These are phyloP conservation scores for Coreoperca whiteheadi DNA, from an alignment of 2,113 vertebrate species.

Conservation along the genomic window DNA sequence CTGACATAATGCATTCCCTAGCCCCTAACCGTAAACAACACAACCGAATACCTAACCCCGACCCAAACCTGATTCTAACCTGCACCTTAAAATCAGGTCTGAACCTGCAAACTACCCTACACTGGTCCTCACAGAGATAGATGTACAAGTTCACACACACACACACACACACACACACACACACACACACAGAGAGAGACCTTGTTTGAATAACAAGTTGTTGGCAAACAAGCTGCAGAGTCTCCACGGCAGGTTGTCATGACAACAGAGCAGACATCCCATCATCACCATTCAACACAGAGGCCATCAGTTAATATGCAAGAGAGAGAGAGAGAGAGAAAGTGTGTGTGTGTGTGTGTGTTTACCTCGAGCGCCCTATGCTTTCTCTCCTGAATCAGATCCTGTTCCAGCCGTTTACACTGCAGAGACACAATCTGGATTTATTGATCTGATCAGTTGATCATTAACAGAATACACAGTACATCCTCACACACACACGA, in stretches of 20 bases:
- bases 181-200: constrained; percentile 6
- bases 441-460: constrained; percentile 22
- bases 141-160: neutral
- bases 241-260: constrained; percentile 40
- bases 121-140: neutral
- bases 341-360: constrained; percentile 20
- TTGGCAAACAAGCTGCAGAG: constrained; percentile 28
- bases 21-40: too few species aligned
- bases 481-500: neutral
- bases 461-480: neutral
- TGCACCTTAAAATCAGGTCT: too few species aligned
- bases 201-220: constrained; percentile 43
- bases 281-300: constrained; percentile 31
- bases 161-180: constrained; percentile 15
- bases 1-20: too few species aligned
- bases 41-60: too few species aligned
- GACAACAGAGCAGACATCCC: constrained; percentile 29
- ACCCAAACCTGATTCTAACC: too few species aligned
- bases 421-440: constrained; percentile 40
- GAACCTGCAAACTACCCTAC: neutral
- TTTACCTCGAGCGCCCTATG: constrained; percentile 54
- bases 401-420: constrained; percentile 68
- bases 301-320: neutral
- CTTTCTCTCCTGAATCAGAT: constrained; percentile 57
- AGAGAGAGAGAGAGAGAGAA: neutral